phyloP scores from a whole-genome alignment of 1,140 invertebrate genomes.

The Parasteatoda tepidariorum region DNA sequence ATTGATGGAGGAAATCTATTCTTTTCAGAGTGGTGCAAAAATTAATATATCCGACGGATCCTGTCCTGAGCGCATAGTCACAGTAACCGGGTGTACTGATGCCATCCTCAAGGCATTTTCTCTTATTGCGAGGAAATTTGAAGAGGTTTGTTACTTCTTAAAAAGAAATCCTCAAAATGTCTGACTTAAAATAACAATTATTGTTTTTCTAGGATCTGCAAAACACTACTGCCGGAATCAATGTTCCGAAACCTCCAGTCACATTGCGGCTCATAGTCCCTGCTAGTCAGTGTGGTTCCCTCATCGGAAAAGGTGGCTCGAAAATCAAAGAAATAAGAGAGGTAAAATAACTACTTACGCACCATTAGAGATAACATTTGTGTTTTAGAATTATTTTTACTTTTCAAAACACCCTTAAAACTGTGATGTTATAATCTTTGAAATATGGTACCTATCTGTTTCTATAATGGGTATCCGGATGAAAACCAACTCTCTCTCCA shows the following conservation, averaged over 20 bases:
- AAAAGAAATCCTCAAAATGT: neutral
- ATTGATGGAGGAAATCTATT: too few species aligned
- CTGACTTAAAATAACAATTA: neutral
- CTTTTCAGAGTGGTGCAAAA: constrained; percentile 72
- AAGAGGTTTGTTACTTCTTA: constrained; percentile 80
- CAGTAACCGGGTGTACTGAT: constrained; percentile 95
- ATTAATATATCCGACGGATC: constrained; percentile 80
- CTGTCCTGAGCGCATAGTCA: constrained; percentile 93
- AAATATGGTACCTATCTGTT: too few species aligned
- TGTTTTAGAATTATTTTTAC: constrained; percentile 28
- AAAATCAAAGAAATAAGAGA: constrained; percentile 99
- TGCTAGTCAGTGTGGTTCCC: constrained; percentile 98
- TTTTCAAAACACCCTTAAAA: too few species aligned
- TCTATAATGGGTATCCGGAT: too few species aligned
- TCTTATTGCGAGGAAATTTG: constrained; percentile 99
- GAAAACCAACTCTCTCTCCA: too few species aligned
- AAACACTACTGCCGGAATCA: constrained; percentile 66
- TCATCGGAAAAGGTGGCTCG: constrained; percentile 98
- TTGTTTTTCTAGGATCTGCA: constrained; percentile 68
- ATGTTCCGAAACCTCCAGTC: constrained; percentile 85
- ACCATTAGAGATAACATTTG: constrained; percentile 1
- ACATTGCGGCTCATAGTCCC: constrained; percentile 95
- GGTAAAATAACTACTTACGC: too few species aligned
- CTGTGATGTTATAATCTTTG: too few species aligned
- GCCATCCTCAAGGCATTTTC: constrained; percentile 99